Conservation (phyloP, 2,888 invertebrate genomes). For the Habrosyne pyritoides region DNA sequence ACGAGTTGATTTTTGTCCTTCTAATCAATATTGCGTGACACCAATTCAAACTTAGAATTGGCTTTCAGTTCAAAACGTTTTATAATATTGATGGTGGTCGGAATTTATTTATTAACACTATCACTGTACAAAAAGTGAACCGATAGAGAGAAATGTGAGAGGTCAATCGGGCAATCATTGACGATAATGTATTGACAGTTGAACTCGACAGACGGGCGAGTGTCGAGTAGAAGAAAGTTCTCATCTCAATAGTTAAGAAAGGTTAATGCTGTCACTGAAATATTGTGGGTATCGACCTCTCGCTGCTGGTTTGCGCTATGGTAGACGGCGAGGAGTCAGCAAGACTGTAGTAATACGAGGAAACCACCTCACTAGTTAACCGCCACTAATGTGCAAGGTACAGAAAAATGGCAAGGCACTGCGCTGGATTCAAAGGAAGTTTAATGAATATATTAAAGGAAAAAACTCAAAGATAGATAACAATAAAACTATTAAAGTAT, state of each 20-base stretch:
- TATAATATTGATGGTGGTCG: background rate
- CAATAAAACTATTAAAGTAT: background rate
- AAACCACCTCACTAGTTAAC: no score
- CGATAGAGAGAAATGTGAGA: constrained; percentile 41
- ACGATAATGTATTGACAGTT: constrained; percentile 51
- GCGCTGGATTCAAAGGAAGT: no score
- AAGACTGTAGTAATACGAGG: no score
- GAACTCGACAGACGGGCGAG: constrained; percentile 19
- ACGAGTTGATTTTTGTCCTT: constrained; percentile 8
- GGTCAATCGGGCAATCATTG: constrained; percentile 61
- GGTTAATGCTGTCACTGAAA: background rate
- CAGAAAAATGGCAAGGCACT: no score
- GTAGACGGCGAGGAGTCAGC: no score
- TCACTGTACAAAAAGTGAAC: constrained; percentile 48
- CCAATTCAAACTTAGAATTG: background rate
- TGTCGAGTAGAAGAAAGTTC: constrained; percentile 27
- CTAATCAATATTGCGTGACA: background rate
- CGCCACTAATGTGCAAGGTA: no score
- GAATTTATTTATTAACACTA: constrained; percentile 42
- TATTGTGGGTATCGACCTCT: constrained; percentile 1
- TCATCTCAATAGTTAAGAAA: background rate
- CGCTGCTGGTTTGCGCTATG: background rate
- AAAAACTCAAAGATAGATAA: no score
- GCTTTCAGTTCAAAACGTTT: background rate
- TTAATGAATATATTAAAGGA: no score